Base-by-base conservation (phyloP, 2,113 vertebrate genomes). In the Rhinolophus ferrumequinum region DNA sequence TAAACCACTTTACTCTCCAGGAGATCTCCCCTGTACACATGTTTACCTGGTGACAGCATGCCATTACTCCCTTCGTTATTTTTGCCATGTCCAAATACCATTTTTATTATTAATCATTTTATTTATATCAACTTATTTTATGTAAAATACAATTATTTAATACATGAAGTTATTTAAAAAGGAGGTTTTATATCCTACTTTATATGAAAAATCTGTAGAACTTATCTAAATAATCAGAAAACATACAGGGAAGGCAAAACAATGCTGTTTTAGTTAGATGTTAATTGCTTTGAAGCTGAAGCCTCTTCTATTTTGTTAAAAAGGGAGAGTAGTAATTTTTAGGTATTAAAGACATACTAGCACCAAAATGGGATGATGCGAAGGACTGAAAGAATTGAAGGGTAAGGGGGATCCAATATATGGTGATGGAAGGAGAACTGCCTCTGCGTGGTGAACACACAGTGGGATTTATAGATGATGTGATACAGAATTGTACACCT, bases 121-220 rank as follows among this genome's bases (percentile, higher is more conserved):
- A n/a, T 92, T 75, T 70, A 11, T 69, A 70, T 70, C 5, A 76
- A 2, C 22, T 73, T 54, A 92, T 33, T 77, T 83, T 24, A 81
- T 67, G 10, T 90, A 69, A 92, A 84, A 47, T 75, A 67, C 21
- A 94, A 88, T 77, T 97, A 93, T 35, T 90, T 86, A 72, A 89
- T 33, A 66, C 52, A 16, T 62, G 80, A 72, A 54, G 41, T 86
- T 90, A 54, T 28, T 89, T 80, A 33, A 81, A 79, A 90, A 87
- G 50, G 64, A 50, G 35, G 80, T 41, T 94, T 81, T n/a, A 12
- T 62, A 81, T 38, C 19, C 44, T 76, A n/a, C 50, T 85, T 96
- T 88, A 88, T 70, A 58, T 90, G 75, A 93, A 66, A 66, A 80
- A 72, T 56, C 18, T 38, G 6, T n/a, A 8, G 82, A 77, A 73